A percentile compares a stretch with the other conserved stretches of the same genome.
Evolutionary conservation across 2,797 vertebrate species (phyloP).

Genomic region (Rhinogobio ventralis): DNA sequence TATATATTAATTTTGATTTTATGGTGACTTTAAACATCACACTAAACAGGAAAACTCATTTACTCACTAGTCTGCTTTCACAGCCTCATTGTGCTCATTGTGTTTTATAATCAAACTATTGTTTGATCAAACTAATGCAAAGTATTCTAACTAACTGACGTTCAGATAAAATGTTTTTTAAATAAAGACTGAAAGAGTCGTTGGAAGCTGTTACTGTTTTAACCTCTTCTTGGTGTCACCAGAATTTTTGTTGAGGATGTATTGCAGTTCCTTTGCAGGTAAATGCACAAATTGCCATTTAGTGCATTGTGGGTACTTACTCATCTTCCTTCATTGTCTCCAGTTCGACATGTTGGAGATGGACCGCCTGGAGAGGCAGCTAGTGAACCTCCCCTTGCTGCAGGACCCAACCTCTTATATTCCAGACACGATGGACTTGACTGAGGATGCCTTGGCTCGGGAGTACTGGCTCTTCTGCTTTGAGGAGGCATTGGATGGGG

Average conservation of each 20-base stretch:
- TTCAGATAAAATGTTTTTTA: not conserved
- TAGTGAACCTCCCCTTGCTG: slow-evolving; percentile 93
- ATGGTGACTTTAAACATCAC: not conserved
- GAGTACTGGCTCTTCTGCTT: slow-evolving; percentile 99
- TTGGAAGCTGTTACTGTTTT: not conserved
- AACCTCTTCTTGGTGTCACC: not conserved
- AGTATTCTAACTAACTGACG: not conserved
- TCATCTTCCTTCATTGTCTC: slow-evolving; percentile 8
- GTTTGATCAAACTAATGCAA: not conserved
- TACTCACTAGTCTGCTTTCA: not conserved
- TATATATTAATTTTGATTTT: not conserved
- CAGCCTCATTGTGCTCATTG: not conserved
- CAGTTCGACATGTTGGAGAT: slow-evolving; percentile 99
- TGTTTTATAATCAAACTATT: not conserved
- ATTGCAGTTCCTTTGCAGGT: not conserved
- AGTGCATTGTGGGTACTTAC: slow-evolving; percentile 14
- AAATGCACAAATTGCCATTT: not conserved
- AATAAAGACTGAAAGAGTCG: not conserved
- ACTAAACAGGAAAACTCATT: not conserved
- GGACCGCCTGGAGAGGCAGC: slow-evolving; percentile 93
- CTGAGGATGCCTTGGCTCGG: slow-evolving; percentile 89
- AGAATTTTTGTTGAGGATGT: not conserved
- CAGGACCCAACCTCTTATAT: slow-evolving; percentile 92
- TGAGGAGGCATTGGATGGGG: slow-evolving; percentile 95
- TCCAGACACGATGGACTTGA: slow-evolving; percentile 95